phyloP scores from a whole-genome alignment of 2,113 vertebrate species.

The Climacteris rufus region DNA sequence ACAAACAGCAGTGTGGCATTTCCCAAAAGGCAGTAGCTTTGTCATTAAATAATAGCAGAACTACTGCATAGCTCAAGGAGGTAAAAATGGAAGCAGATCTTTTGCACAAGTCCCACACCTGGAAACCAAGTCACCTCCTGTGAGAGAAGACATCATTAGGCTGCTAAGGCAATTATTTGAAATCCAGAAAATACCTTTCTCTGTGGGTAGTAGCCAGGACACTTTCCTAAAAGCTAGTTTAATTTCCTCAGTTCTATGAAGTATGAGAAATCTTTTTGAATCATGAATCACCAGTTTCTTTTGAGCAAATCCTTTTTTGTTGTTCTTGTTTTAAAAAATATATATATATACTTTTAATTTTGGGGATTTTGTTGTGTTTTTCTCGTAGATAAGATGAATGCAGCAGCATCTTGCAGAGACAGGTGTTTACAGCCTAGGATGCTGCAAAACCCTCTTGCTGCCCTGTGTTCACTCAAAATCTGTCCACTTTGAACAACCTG shows the following conservation, averaged over 20 bases:
- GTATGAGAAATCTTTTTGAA: neutral
- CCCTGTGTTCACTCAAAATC: neutral
- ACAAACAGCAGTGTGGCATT: neutral
- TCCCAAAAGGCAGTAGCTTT: neutral
- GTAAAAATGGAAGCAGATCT: neutral
- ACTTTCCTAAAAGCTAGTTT: neutral
- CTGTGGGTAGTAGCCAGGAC: neutral
- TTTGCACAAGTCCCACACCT: neutral
- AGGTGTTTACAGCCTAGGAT: neutral
- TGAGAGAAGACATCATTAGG: neutral
- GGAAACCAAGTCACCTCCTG: accelerated
- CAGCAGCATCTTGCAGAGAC: neutral
- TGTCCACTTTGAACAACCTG: neutral
- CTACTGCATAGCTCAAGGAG: neutral
- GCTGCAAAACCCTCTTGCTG: neutral
- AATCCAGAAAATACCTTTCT: neutral
- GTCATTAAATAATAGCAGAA: neutral
- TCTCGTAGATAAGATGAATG: neutral
- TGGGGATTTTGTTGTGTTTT: accelerated
- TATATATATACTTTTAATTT: neutral
- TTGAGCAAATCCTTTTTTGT: neutral
- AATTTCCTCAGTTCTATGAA: neutral
- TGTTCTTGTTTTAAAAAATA: no score
- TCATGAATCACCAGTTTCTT: neutral
- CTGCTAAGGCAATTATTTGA: neutral